These are phyloP conservation scores for Ammodytes dubius DNA, from an alignment of 2,113 vertebrate genomes.

Conservation along the genomic window DNA sequence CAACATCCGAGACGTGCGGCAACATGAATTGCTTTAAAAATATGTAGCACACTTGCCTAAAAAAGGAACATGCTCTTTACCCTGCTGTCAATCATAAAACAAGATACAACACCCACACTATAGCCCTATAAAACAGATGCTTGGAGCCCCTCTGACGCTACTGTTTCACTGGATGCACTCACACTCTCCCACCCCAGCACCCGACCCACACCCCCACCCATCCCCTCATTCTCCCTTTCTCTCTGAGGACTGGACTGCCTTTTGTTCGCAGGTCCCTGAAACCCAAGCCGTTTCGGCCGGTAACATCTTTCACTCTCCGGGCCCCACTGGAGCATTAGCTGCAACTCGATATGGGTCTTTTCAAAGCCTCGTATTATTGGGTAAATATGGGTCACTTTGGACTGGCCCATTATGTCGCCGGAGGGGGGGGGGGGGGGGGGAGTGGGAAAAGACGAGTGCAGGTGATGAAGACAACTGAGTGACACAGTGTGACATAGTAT, in stretches of 20 bases:
- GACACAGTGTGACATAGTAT: conserved; percentile 48
- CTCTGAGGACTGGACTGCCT: conserved; percentile 78
- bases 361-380: conserved; percentile 85
- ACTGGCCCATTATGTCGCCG: conserved; percentile 80
- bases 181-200: conserved; percentile 17
- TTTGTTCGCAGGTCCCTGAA: conserved; percentile 82
- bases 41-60: neutral
- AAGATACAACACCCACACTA: neutral
- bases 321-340: conserved; percentile 84
- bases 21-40: conserved; percentile 47
- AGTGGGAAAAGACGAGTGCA: conserved; percentile 64
- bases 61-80: conserved; percentile 21
- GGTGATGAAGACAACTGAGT: conserved; percentile 76
- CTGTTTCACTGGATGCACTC: conserved; percentile 56
- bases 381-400: conserved; percentile 86
- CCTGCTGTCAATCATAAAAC: conserved; percentile 20
- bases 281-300: conserved; percentile 78
- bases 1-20: conserved; percentile 28
- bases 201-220: neutral
- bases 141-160: conserved; percentile 41
- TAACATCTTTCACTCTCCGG: conserved; percentile 85
- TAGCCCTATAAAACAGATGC: conserved; percentile 23
- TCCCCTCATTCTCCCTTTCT: conserved; percentile 30
- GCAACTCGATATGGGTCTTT: conserved; percentile 82
- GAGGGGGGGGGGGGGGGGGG: conserved; percentile 22